Percentiles rank a stretch among this genome's conserved stretches.
Conservation (phyloP, 2,797 vertebrate genomes). For the Chromis chromis region DNA sequence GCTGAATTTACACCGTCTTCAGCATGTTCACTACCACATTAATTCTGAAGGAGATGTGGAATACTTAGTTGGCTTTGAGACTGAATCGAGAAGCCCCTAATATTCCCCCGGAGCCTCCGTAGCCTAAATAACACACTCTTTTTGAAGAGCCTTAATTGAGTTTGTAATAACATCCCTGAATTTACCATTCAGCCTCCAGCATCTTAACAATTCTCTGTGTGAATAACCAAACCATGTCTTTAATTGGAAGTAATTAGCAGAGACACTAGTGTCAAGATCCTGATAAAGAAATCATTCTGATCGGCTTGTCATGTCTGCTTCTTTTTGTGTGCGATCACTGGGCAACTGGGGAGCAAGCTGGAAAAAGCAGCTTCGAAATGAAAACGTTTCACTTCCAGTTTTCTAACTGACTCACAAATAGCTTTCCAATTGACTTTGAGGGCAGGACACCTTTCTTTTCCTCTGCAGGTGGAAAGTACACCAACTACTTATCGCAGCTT, state of each 20-base stretch:
- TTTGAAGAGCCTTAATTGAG: constrained; percentile 9
- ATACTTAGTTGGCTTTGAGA: constrained; percentile 26
- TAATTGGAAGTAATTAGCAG: constrained; percentile 18
- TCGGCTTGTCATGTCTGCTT: neutral
- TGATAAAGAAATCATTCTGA: neutral
- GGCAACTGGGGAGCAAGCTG: neutral
- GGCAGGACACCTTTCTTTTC: neutral
- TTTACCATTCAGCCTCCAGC: constrained; percentile 19
- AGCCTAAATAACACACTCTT: constrained; percentile 20
- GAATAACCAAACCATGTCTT: neutral
- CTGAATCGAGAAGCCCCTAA: constrained; percentile 36
- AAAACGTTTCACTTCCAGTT: constrained; percentile 19
- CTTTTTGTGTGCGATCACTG: neutral
- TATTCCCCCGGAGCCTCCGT: constrained; percentile 25
- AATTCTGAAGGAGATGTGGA: constrained; percentile 23
- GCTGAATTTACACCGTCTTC: constrained; percentile 18
- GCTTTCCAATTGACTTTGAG: constrained; percentile 27
- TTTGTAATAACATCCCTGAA: constrained; percentile 17
- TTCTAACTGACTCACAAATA: neutral
- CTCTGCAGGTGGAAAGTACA: constrained; percentile 17
- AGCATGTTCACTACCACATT: constrained; percentile 30
- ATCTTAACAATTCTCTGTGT: neutral
- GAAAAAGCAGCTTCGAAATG: constrained; percentile 1
- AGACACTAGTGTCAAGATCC: neutral
- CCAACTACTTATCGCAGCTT: constrained; percentile 2